These are phyloP conservation scores for Liposcelis brunnea DNA, from an alignment of 2,888 invertebrate genomes.

Conservation along the genomic window DNA sequence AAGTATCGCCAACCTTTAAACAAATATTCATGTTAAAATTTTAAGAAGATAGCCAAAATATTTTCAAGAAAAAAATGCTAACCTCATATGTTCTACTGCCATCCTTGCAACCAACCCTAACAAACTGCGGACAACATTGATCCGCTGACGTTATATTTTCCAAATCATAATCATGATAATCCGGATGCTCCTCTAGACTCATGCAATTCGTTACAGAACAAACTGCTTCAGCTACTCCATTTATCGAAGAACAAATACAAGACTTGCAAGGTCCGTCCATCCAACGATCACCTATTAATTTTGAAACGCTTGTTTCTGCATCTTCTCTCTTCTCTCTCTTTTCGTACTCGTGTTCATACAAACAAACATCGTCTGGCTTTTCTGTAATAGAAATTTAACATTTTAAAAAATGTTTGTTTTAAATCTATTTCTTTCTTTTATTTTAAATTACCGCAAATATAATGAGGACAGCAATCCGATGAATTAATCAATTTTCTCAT, in stretches of 20 bases:
- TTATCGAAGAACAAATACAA: conserved; percentile 36
- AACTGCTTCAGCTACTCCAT: conserved; percentile 23
- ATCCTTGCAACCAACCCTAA: conserved; percentile 39
- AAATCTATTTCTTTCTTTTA: neutral
- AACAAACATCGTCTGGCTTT: conserved; percentile 44
- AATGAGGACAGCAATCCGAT: conserved; percentile 45
- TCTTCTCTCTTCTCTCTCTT: conserved; percentile 35
- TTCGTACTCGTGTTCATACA: conserved; percentile 37
- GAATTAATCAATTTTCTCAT: conserved; percentile 25
- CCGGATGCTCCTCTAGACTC: conserved; percentile 25
- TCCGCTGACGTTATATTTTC: conserved; percentile 34
- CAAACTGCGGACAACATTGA: conserved; percentile 44
- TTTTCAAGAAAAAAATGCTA: no score
- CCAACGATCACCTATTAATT: conserved; percentile 39
- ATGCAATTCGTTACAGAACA: conserved; percentile 39
- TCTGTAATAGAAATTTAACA: conserved; percentile 25
- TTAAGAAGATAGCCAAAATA: neutral
- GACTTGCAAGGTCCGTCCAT: conserved; percentile 50
- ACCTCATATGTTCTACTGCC: conserved; percentile 22
- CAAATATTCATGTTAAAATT: conserved; percentile 2
- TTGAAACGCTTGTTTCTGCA: no score
- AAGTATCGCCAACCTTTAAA: conserved; percentile 36
- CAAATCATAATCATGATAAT: conserved; percentile 36
- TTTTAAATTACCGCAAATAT: conserved; percentile 39
- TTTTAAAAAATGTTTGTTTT: neutral